A percentile compares a stretch with the other conserved stretches of the same genome.
These are phyloP conservation scores for Cataglyphis rosenhaueri DNA, from an alignment of 2,888 invertebrate species.

Conservation along the genomic window DNA sequence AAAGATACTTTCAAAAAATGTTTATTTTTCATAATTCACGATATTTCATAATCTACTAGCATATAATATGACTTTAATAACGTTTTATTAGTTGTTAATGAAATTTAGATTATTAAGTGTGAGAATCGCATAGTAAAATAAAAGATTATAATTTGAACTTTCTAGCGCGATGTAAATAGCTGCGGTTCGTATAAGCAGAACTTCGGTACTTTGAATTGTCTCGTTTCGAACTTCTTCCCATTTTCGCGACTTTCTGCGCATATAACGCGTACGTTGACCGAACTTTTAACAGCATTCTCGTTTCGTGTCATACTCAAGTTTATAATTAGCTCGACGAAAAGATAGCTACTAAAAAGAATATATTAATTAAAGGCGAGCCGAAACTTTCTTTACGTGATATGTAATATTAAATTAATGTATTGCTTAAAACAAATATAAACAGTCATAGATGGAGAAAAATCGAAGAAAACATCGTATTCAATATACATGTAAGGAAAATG, in stretches of 20 bases:
- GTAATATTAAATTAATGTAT: slow-evolving; percentile 20
- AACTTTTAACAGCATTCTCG: slow-evolving; percentile 63
- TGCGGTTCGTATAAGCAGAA: slow-evolving; percentile 31
- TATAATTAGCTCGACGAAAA: slow-evolving; percentile 71
- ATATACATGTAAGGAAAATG: background rate
- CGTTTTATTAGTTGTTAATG: background rate
- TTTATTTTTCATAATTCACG: background rate
- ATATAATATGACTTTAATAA: background rate
- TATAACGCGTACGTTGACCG: slow-evolving; percentile 35
- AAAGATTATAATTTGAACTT: background rate
- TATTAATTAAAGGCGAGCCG: slow-evolving; percentile 63
- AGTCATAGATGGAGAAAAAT: background rate
- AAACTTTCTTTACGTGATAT: slow-evolving; percentile 43
- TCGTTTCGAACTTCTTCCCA: slow-evolving; percentile 33
- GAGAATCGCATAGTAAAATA: background rate
- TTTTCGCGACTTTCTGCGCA: slow-evolving; percentile 44
- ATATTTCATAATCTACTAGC: background rate
- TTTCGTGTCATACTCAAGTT: slow-evolving; percentile 58
- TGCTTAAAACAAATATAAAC: slow-evolving; percentile 12
- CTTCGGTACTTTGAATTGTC: slow-evolving; percentile 38
- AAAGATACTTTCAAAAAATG: background rate
- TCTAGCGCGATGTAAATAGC: slow-evolving; percentile 27
- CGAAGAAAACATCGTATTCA: background rate
- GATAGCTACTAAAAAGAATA: slow-evolving; percentile 31
- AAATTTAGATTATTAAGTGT: slow-evolving; percentile 12